A percentile compares a stretch with the other conserved stretches of the same genome.
phyloP scores from a whole-genome alignment of 2,888 invertebrate genomes.

The Herminia tarsipennalis region DNA sequence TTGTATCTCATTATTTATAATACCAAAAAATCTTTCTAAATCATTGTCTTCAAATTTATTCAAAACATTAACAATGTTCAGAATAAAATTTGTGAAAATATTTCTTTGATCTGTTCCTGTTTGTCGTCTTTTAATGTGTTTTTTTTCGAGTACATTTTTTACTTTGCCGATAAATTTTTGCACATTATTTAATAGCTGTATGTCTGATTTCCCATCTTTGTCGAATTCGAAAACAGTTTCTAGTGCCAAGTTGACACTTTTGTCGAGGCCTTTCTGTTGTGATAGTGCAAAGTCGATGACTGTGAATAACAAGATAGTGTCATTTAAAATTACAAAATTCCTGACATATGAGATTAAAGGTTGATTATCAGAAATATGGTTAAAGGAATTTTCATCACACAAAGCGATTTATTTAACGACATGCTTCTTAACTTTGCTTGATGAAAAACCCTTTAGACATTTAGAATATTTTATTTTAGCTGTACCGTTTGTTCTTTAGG shows the following conservation, averaged over 20 bases:
- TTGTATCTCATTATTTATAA: conserved; percentile 50
- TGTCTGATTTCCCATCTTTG: conserved; percentile 41
- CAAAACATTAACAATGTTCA: conserved; percentile 45
- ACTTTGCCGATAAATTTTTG: conserved; percentile 47
- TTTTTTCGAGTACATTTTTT: conserved; percentile 34
- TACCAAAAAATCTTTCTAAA: conserved; percentile 45
- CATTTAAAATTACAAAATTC: too few species aligned
- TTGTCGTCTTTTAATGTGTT: conserved; percentile 10
- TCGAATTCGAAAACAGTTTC: conserved; percentile 65
- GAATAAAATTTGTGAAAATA: conserved; percentile 59
- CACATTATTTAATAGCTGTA: conserved; percentile 51
- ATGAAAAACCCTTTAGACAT: too few species aligned
- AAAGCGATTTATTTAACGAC: too few species aligned
- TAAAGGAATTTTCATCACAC: too few species aligned
- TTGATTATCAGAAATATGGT: too few species aligned
- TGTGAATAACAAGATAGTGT: too few species aligned
- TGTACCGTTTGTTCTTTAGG: too few species aligned
- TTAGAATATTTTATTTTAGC: too few species aligned
- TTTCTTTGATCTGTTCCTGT: background rate
- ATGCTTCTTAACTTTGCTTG: too few species aligned
- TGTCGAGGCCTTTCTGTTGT: conserved; percentile 4
- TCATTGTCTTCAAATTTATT: conserved; percentile 50
- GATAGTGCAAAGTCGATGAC: background rate
- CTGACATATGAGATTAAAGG: too few species aligned
- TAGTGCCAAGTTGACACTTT: conserved; percentile 59